Evolutionary conservation across 1,140 invertebrate genomes (phyloP).

Genomic region (Oreohelix idahoensis): DNA sequence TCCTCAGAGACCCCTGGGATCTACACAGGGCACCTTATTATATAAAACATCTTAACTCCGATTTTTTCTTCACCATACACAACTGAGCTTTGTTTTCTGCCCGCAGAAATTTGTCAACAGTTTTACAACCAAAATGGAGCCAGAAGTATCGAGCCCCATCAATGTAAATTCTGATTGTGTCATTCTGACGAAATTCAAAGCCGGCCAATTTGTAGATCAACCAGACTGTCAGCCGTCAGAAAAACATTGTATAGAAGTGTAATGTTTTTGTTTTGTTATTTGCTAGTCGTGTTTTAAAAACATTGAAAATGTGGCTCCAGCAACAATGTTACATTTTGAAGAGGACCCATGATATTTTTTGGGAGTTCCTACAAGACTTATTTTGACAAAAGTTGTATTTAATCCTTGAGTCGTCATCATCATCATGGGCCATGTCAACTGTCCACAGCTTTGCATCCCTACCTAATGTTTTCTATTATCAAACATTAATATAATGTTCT

Average conservation of each 20-base stretch:
- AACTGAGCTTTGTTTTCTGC: too few relatives aligned
- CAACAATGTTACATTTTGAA: background rate
- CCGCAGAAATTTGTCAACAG: constrained; percentile 38
- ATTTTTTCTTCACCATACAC: too few relatives aligned
- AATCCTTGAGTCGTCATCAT: background rate
- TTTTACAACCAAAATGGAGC: constrained; percentile 4
- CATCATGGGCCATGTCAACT: background rate
- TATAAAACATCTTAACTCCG: too few relatives aligned
- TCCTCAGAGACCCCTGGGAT: too few relatives aligned
- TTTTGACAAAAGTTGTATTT: background rate
- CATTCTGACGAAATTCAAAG: constrained; percentile 16
- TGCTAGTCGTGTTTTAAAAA: background rate
- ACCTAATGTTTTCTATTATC: too few relatives aligned
- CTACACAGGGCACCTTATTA: too few relatives aligned
- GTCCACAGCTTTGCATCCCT: too few relatives aligned
- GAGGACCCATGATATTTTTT: background rate
- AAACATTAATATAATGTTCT: too few relatives aligned
- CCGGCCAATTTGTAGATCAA: background rate
- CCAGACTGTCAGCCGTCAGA: background rate
- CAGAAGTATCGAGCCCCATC: background rate
- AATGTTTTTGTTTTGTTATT: background rate
- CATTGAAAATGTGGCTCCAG: too few relatives aligned
- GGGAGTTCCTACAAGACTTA: background rate
- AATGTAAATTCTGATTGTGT: background rate
- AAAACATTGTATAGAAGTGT: constrained; percentile 22